phyloP scores from a whole-genome alignment of 2,113 vertebrate genomes.

The Dolichotis patagonum region DNA sequence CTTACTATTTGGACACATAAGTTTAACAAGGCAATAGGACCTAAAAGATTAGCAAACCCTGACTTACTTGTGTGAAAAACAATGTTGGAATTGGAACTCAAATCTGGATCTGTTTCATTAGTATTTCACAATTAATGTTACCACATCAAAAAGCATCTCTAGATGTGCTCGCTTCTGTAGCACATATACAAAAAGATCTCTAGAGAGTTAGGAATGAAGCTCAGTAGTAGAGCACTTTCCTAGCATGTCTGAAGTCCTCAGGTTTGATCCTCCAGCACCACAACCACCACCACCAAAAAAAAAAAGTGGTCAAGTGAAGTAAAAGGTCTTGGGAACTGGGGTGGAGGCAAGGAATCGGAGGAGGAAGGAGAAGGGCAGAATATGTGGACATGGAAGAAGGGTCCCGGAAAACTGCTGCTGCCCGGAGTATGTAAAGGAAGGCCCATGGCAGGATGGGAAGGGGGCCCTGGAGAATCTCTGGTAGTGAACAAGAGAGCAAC shows the following conservation, averaged over 20 bases:
- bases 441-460: background rate
- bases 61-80: background rate
- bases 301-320: background rate
- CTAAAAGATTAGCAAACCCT: background rate
- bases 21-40: background rate
- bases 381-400: background rate
- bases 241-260: background rate
- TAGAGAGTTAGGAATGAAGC: background rate
- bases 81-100: background rate
- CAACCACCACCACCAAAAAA: background rate
- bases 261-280: background rate
- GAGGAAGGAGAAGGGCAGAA: background rate
- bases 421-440: background rate
- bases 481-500: background rate
- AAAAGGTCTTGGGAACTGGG: background rate
- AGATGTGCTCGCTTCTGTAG: background rate
- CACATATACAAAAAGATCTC: background rate
- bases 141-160: slow-evolving; percentile 13
- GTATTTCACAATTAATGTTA: background rate
- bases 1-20: background rate
- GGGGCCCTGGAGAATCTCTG: background rate
- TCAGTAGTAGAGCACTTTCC: background rate
- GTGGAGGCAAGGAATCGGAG: background rate
- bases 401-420: background rate
- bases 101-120: background rate